Evolutionary conservation across 1,140 invertebrate species (phyloP), one percentile per base, ranked within the genome.

Genomic region (Temnothorax longispinosus): DNA sequence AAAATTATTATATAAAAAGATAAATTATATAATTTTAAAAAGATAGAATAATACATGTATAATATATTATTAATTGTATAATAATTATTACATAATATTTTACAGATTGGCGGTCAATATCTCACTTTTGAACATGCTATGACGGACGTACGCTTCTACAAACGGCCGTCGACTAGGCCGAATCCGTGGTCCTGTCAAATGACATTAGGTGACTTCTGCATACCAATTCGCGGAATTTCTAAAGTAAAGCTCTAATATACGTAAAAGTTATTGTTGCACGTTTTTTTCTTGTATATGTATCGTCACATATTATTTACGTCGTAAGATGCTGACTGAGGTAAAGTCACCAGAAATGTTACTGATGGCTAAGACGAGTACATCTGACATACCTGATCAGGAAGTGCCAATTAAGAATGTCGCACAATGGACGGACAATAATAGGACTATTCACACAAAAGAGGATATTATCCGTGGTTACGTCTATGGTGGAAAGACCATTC

Each of bases 401-500:
- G 15, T 74, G 1, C 41, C 56, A 21, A 62, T 84, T 60, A 62
- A 32, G 2, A 64, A 44, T 58, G 58, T 38, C 7, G 54, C 41
- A 18, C 52, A 75, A 41, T 87, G 35, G 90, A 93, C 32, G 41
- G 85, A 71, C 56, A 93, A 54, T 10, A 52, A 47, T 50, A 72
- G 88, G 71, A 86, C 74, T 27, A 18, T 69, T 50, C 76, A 91
- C 27, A 18, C 64, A 0, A 0, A 62, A 10, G 88, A 90, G 6
- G 86, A 90, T 38, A 91, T 86, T 69, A 72, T 92, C n/a, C 58
- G 81, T 54, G 90, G 90, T n/a, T 93, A 92, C 13, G 88, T 91
- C 71, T 93, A 90, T 58, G 92, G 92, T 44, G 76, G 86, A 50
- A 87, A 62, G 71, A 87, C 89, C 74, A 87, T 93, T 87, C 89